Evolutionary conservation across 2,888 invertebrate species (phyloP).

Genomic region (Napeogenes sylphis): DNA sequence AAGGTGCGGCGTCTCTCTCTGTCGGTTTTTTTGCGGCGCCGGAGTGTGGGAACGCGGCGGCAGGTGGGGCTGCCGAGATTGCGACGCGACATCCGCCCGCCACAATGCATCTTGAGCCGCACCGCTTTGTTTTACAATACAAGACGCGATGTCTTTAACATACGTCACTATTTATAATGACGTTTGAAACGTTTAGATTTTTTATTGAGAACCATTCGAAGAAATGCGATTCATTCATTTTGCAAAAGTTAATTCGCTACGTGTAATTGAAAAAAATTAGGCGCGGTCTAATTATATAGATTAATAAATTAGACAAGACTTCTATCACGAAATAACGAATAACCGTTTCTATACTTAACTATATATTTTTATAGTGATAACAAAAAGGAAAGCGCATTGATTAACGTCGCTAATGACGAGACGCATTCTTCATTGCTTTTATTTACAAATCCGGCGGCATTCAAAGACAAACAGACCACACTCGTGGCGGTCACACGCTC

Average conservation of each 20-base stretch:
- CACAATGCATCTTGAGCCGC: constrained; percentile 70
- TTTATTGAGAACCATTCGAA: constrained; percentile 30
- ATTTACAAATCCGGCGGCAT: constrained; percentile 56
- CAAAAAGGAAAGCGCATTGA: constrained; percentile 33
- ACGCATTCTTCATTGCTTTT: constrained; percentile 41
- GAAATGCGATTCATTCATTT: constrained; percentile 28
- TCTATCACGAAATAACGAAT: no score
- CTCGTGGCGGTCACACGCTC: constrained; percentile 39
- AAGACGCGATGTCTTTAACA: constrained; percentile 61
- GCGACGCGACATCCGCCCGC: constrained; percentile 76
- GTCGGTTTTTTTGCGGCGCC: constrained; percentile 75
- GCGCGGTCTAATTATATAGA: no score
- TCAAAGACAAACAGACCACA: constrained; percentile 41
- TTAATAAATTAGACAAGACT: no score
- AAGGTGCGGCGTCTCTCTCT: constrained; percentile 53
- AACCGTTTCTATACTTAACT: neutral
- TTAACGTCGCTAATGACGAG: constrained; percentile 40
- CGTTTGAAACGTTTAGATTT: constrained; percentile 52
- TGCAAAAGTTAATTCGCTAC: neutral
- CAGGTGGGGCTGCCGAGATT: constrained; percentile 77
- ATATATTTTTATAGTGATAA: constrained; percentile 24
- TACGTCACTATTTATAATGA: constrained; percentile 55
- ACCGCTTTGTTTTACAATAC: constrained; percentile 55
- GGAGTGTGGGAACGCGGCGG: constrained; percentile 77
- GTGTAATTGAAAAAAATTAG: neutral